Conservation (phyloP, 2,797 vertebrate species). For the Nannoperca obscura region DNA sequence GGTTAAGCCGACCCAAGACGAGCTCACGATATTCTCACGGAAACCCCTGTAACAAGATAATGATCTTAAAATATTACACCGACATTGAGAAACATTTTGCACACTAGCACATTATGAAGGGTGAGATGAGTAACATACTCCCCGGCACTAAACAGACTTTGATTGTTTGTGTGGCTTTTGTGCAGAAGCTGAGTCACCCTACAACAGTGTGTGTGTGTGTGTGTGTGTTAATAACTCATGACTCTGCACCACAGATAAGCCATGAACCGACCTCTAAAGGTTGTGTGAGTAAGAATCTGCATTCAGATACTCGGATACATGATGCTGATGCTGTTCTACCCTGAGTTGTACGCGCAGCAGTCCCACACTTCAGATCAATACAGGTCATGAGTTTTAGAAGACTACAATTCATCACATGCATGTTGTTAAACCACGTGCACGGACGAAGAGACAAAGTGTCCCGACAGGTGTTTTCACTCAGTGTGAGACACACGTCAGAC, state of each 20-base stretch:
- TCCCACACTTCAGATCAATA: too few relatives aligned
- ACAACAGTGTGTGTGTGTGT: neutral
- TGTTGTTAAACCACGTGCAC: neutral
- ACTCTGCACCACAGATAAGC: neutral
- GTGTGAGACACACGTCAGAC: neutral
- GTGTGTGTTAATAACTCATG: neutral
- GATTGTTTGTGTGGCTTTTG: constrained; percentile 39
- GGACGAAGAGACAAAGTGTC: neutral
- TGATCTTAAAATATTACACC: constrained; percentile 77
- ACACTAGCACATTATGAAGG: constrained; percentile 68
- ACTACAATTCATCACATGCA: neutral
- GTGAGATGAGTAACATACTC: constrained; percentile 45
- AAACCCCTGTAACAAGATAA: constrained; percentile 80
- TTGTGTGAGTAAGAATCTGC: neutral
- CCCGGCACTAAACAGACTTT: constrained; percentile 34
- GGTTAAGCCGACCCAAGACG: constrained; percentile 61
- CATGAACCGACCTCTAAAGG: neutral
- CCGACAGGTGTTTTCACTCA: neutral
- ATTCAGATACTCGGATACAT: neutral
- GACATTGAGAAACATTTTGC: constrained; percentile 72
- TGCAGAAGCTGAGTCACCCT: constrained; percentile 3
- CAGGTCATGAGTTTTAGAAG: neutral
- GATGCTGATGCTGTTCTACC: neutral
- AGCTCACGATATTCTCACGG: constrained; percentile 79
- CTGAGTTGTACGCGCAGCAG: too few relatives aligned